Evolutionary conservation across 2,888 invertebrate species (phyloP).

Genomic region (Amblyjoppa fuscipennis): DNA sequence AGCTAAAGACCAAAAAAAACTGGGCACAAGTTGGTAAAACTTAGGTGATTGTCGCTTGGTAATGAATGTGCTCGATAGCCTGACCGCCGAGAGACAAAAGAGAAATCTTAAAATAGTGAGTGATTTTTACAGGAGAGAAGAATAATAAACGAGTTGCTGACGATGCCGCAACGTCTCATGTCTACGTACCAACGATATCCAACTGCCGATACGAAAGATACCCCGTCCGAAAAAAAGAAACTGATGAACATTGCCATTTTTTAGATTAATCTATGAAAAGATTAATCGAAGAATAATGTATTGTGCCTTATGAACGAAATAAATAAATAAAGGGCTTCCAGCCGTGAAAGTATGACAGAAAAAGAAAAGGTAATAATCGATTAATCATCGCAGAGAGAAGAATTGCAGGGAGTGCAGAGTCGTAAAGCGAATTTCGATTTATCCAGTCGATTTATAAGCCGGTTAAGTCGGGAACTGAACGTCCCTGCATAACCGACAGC

Average conservation of each 20-base stretch:
- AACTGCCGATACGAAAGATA: slow-evolving; percentile 45
- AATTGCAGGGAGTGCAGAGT: not conserved
- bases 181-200: slow-evolving; percentile 38
- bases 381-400: not conserved
- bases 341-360: slow-evolving; percentile 31
- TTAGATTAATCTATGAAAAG: slow-evolving; percentile 55
- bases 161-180: slow-evolving; percentile 29
- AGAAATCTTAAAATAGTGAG: slow-evolving; percentile 49
- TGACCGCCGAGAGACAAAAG: not conserved
- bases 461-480: not conserved
- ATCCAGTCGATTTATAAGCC: not conserved
- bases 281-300: slow-evolving; percentile 46
- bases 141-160: slow-evolving; percentile 39
- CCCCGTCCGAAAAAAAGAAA: slow-evolving; percentile 38
- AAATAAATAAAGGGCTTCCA: slow-evolving; percentile 46
- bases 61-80: slow-evolving; percentile 30
- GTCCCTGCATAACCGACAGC: not conserved
- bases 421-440: not conserved
- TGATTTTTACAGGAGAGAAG: slow-evolving; percentile 56
- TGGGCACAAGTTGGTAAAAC: not conserved
- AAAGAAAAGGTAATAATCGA: not conserved
- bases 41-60: slow-evolving; percentile 33
- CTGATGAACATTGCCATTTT: slow-evolving; percentile 44
- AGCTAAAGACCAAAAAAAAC: not conserved
- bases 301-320: slow-evolving; percentile 59